A percentile compares a stretch with the other conserved stretches of the same genome.
phyloP scores from a whole-genome alignment of 2,113 vertebrate species.

The Trematomus loennbergii region DNA sequence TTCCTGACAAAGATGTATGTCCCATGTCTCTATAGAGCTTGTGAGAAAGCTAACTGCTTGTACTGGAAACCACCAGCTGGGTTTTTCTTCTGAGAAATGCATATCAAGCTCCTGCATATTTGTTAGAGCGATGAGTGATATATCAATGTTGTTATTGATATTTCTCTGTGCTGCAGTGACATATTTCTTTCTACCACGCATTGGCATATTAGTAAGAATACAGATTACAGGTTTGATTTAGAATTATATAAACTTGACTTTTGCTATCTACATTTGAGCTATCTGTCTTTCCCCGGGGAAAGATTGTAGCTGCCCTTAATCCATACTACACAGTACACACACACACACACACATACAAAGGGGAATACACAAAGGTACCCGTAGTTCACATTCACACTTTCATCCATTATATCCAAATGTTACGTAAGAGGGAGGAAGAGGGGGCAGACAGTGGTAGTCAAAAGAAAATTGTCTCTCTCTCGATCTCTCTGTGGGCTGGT shows the following conservation, averaged over 20 bases:
- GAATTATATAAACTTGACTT: constrained; percentile 14
- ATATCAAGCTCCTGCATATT: constrained; percentile 22
- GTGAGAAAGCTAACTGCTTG: constrained; percentile 27
- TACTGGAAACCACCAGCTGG: background rate
- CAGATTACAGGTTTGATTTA: constrained; percentile 22
- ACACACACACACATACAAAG: constrained; percentile 7
- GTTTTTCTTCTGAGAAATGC: constrained; percentile 16
- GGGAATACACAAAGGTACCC: constrained; percentile 21
- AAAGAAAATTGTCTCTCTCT: constrained; percentile 20
- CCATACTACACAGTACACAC: constrained; percentile 22
- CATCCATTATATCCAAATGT: constrained; percentile 47
- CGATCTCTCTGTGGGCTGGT: constrained; percentile 21
- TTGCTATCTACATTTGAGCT: constrained; percentile 8
- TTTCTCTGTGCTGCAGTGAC: constrained; percentile 39
- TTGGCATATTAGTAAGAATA: constrained; percentile 14
- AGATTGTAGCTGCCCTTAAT: constrained; percentile 21
- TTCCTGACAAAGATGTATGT: constrained; percentile 60
- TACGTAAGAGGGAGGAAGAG: constrained; percentile 28
- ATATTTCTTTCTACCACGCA: constrained; percentile 24
- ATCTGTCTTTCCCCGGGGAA: constrained; percentile 8
- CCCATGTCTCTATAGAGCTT: constrained; percentile 10
- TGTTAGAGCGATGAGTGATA: constrained; percentile 36
- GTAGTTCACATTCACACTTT: constrained; percentile 42
- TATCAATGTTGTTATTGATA: constrained; percentile 38
- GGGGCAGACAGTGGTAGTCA: constrained; percentile 29